Evolutionary conservation across 2,888 invertebrate genomes (phyloP).

Genomic region (Hylaea fasciaria): DNA sequence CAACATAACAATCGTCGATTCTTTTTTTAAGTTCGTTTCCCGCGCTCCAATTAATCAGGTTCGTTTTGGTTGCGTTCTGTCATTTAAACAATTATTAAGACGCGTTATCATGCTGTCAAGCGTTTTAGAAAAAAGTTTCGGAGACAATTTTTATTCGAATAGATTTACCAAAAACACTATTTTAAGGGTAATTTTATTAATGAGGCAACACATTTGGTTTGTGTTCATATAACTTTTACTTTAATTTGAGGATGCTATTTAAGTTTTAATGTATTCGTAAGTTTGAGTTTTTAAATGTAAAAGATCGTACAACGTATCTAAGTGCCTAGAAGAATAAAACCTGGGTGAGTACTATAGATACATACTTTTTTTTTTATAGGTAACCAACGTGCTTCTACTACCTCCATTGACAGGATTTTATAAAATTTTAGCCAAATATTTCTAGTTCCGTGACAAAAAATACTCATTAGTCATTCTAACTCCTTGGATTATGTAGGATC

Average conservation of each 20-base stretch:
- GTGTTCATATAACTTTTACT: slow-evolving; percentile 3
- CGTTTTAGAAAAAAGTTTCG: slow-evolving; percentile 31
- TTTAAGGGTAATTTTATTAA: slow-evolving; percentile 47
- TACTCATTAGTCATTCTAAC: slow-evolving; percentile 69
- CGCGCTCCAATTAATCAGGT: slow-evolving; percentile 67
- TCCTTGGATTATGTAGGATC: slow-evolving; percentile 66
- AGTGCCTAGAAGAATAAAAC: too few relatives aligned
- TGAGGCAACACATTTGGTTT: slow-evolving; percentile 22
- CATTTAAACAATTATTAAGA: slow-evolving; percentile 77
- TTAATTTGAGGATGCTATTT: too few relatives aligned
- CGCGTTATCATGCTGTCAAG: slow-evolving; percentile 75
- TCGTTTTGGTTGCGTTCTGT: slow-evolving; percentile 69
- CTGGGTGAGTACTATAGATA: too few relatives aligned
- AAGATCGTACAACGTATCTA: too few relatives aligned
- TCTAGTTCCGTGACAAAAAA: slow-evolving; percentile 40
- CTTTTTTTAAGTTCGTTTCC: slow-evolving; percentile 65
- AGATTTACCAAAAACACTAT: slow-evolving; percentile 38
- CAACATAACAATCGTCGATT: slow-evolving; percentile 62
- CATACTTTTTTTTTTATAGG: too few relatives aligned
- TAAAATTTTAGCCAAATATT: too few relatives aligned
- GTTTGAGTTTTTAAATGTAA: too few relatives aligned
- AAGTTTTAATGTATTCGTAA: too few relatives aligned
- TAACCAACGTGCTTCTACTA: too few relatives aligned
- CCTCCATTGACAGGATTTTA: too few relatives aligned
- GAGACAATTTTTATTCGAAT: slow-evolving; percentile 37